Conservation (phyloP, 2,113 vertebrate species). For the Grammomys surdaster region DNA sequence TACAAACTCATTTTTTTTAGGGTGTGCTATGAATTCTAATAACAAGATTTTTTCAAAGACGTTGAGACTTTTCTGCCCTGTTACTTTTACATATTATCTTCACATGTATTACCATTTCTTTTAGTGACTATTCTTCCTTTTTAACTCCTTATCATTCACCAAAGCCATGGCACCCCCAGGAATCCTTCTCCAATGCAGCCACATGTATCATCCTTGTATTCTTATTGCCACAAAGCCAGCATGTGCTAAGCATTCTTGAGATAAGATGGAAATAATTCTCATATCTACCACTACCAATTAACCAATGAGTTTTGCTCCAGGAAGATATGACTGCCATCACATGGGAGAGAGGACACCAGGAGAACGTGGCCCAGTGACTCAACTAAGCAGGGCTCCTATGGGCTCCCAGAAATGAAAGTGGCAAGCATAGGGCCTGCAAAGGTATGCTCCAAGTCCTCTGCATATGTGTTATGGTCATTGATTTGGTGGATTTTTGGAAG, state of each 20-base stretch:
- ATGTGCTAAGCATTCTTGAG: not conserved
- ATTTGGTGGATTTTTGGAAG: not conserved
- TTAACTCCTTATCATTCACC: conserved; percentile 17
- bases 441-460: not conserved
- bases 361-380: not conserved
- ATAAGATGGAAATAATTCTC: not conserved
- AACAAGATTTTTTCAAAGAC: not conserved
- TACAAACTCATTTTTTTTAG: not conserved
- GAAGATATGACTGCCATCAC: not conserved
- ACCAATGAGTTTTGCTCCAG: not conserved
- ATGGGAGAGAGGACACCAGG: not conserved
- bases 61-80: not conserved
- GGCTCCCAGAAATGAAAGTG: not conserved
- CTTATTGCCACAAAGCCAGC: not conserved
- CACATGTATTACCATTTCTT: not conserved
- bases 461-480: too few relatives aligned
- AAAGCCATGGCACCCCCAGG: not conserved
- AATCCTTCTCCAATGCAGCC: not conserved
- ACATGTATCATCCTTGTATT: not conserved
- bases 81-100: not conserved
- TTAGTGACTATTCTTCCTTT: not conserved
- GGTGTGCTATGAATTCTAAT: not conserved
- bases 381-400: not conserved
- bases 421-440: not conserved
- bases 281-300: conserved; percentile 42